Evolutionary conservation across 1,140 invertebrate genomes (phyloP), one percentile per base, ranked within the genome.

Genomic region (Harpegnathos saltator): DNA sequence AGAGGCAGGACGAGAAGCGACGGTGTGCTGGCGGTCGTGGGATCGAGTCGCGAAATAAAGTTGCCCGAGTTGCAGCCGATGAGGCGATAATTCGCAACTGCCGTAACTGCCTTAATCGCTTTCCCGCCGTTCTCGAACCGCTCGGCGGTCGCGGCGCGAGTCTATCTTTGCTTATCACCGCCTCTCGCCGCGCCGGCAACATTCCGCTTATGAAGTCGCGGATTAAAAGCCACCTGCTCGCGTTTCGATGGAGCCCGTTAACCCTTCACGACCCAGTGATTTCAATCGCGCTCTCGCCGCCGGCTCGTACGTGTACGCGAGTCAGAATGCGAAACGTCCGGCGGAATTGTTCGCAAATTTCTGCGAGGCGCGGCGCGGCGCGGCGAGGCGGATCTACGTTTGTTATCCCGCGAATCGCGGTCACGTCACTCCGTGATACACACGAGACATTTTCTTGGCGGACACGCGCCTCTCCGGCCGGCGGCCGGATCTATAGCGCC

Each of bases 221-320:
- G 65, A 80, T 58, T 69, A 80, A 80, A 15, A 48, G 33, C 24
- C 24, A 71, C 22, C 75, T 80, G 65, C n/a, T n/a, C n/a, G n/a
- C 19, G 19, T 66, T 77, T 54, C 73, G 14, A 44, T 38, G 63
- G 22, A n/a, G 5, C 19, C 26, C 56, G 17, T 69, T 58, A 69
- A 69, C 14, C 22, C 52, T 69, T 80, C 58, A 22, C 52, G 65
- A 71, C 48, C 29, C 33, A 58, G 38, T 58, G 19, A 71, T 59
- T 58, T 44, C 33, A 56, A 69, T 52, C 48, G 38, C 12, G 38
- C 19, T 24, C 33, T n/a, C 15, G 9, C 68, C 33, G 19, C 14
- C 22, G 12, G 63, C 52, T 38, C 38, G 4, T 44, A 19, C 54
- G 54, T 56, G n/a, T 19, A 38, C 26, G 44, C 24, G 38, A 44